Conservation (phyloP, 2,888 invertebrate genomes). For the Lottia scabra region DNA sequence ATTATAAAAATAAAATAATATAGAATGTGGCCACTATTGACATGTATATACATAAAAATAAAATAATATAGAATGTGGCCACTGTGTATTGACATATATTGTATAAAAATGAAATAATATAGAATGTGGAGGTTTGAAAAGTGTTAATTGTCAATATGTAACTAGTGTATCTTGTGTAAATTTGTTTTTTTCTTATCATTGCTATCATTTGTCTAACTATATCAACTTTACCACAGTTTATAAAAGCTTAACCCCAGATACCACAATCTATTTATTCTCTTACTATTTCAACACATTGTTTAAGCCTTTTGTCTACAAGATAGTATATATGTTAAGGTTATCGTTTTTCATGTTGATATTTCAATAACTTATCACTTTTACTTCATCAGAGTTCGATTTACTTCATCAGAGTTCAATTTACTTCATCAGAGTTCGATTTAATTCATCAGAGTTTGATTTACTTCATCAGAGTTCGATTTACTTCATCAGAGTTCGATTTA, state of each 20-base stretch:
- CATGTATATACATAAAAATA: neutral
- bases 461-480: too few relatives aligned
- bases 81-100: neutral
- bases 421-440: too few relatives aligned
- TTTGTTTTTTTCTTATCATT: slow-evolving; percentile 25
- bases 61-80: slow-evolving; percentile 8
- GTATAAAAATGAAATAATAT: slow-evolving; percentile 4
- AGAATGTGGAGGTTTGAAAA: slow-evolving; percentile 9
- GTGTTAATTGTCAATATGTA: slow-evolving; percentile 10
- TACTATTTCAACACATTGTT: neutral
- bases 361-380: too few relatives aligned
- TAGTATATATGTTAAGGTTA: too few relatives aligned
- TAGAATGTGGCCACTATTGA: too few relatives aligned
- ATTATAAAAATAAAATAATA: too few relatives aligned
- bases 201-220: slow-evolving; percentile 15
- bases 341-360: too few relatives aligned
- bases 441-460: too few relatives aligned
- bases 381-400: too few relatives aligned
- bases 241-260: slow-evolving; percentile 2
- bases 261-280: slow-evolving; percentile 1
- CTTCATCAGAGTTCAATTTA: too few relatives aligned
- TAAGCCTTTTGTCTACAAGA: neutral
- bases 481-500: too few relatives aligned
- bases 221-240: neutral
- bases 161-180: slow-evolving; percentile 16